Percentiles rank a stretch among this genome's conserved stretches.
Evolutionary conservation across 2,888 invertebrate genomes (phyloP).

Genomic region (Pteria penguin): DNA sequence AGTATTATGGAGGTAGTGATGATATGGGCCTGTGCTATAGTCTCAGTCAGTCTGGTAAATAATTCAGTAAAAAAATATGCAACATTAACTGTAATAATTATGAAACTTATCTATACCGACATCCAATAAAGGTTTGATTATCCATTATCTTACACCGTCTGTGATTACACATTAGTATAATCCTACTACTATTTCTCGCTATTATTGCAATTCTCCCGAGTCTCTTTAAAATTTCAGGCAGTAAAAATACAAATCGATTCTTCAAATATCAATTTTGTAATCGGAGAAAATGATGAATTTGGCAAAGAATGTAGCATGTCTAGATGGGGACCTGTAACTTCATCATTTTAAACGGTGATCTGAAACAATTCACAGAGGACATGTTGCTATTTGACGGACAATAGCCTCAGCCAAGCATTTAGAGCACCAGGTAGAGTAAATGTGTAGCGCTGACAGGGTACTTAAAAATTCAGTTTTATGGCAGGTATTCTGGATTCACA

Average conservation of each 20-base stretch:
- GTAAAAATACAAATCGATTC: neutral
- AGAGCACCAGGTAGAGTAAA: neutral
- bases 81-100: no score
- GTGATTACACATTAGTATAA: no score
- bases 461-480: constrained; percentile 21
- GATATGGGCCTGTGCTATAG: no score
- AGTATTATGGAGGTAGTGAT: no score
- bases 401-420: constrained; percentile 4
- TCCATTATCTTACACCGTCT: no score
- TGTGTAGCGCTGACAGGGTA: neutral
- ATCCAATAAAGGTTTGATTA: no score
- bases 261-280: neutral
- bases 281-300: neutral
- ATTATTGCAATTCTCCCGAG: neutral
- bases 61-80: no score
- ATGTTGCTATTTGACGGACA: constrained; percentile 8
- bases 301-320: neutral
- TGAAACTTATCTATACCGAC: no score
- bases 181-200: neutral
- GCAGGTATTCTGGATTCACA: neutral
- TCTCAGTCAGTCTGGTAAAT: no score
- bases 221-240: neutral
- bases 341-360: neutral
- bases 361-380: constrained; percentile 1
- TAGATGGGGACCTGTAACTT: neutral